Conservation (phyloP, 2,797 vertebrate genomes). For the Falco cherrug region DNA sequence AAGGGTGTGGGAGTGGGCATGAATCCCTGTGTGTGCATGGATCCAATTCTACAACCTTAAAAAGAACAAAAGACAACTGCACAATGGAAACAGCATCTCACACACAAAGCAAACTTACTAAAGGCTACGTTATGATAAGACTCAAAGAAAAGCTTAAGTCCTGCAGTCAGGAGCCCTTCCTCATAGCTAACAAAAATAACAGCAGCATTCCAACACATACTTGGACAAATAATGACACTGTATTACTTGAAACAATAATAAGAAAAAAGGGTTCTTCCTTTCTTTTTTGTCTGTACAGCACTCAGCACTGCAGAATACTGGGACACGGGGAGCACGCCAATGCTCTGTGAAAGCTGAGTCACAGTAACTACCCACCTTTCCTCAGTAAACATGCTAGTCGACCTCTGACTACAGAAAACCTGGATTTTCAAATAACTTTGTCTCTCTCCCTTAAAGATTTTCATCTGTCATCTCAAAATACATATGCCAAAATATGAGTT, state of each 20-base stretch:
- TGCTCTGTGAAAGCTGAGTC: neutral
- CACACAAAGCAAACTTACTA: neutral
- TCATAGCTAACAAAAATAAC: neutral
- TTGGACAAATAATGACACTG: neutral
- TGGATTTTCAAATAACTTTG: neutral
- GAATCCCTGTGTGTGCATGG: constrained; percentile 1
- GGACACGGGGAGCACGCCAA: neutral
- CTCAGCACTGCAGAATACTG: neutral
- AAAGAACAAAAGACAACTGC: constrained; percentile 23
- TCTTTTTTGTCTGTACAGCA: neutral
- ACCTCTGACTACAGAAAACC: neutral
- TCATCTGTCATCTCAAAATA: neutral
- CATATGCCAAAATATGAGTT: neutral
- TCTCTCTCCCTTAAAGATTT: neutral
- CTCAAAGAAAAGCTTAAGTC: neutral
- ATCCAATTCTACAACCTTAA: neutral
- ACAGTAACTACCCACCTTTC: neutral
- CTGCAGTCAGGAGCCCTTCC: neutral
- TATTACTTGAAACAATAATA: neutral
- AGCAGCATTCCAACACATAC: neutral
- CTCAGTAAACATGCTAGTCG: neutral
- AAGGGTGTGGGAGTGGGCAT: constrained; percentile 26
- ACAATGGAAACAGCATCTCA: constrained; percentile 9
- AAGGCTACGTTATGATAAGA: neutral
- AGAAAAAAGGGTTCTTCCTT: neutral